These are phyloP conservation scores for Malurus melanocephalus DNA, from an alignment of 2,113 vertebrate species.

Conservation along the genomic window DNA sequence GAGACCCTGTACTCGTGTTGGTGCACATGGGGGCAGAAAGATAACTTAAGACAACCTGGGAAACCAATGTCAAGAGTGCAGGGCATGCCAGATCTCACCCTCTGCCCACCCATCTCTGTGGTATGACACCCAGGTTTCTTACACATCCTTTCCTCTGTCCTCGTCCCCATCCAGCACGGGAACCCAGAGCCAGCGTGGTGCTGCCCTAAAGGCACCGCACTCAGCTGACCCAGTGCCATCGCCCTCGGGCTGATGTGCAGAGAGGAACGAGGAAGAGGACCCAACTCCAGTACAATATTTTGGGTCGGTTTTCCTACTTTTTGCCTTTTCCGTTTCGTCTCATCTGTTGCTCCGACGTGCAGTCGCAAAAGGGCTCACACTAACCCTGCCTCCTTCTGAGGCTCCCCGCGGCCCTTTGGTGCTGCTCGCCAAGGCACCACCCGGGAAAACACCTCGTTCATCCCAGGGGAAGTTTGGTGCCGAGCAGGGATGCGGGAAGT, in stretches of 20 bases:
- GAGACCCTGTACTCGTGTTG: accelerated
- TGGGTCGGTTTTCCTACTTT: not conserved
- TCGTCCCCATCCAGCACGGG: accelerated
- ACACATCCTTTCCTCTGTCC: not conserved
- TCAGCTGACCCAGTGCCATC: not conserved
- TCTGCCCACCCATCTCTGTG: not conserved
- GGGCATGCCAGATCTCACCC: not conserved
- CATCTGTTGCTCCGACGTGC: not conserved
- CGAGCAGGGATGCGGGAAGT: not conserved
- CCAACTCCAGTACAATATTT: accelerated
- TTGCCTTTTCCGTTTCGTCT: not conserved
- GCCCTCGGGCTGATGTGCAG: accelerated
- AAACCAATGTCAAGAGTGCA: not conserved
- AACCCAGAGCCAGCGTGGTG: not conserved
- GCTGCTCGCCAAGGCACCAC: not conserved
- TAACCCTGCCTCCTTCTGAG: not conserved
- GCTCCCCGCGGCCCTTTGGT: not conserved
- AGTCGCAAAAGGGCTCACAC: not conserved
- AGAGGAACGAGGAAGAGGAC: not conserved
- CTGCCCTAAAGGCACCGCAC: accelerated
- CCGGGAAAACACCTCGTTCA: not conserved
- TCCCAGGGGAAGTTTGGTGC: not conserved
- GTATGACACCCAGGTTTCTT: not conserved
- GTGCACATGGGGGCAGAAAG: accelerated
- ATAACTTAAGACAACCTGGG: not conserved